Conservation (phyloP, 1,140 invertebrate species). For the Drosophila tsacasi region DNA sequence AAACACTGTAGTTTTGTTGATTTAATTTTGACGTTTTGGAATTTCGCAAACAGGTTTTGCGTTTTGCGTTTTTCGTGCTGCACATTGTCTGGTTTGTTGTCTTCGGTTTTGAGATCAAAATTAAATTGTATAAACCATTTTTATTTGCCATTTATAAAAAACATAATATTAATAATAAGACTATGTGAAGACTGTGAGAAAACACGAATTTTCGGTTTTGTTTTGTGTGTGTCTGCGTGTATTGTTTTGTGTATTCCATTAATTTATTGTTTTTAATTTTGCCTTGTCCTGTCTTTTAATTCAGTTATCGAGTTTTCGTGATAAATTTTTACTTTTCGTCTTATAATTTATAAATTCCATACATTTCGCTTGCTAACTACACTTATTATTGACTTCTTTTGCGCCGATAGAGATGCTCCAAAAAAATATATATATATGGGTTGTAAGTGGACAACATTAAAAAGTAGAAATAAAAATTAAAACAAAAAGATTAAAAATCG, state of each 20-base stretch:
- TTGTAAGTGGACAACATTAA: slow-evolving; percentile 47
- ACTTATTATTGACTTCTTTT: slow-evolving; percentile 68
- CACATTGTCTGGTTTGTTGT: slow-evolving; percentile 52
- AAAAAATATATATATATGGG: slow-evolving; percentile 48
- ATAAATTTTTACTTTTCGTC: slow-evolving; percentile 30
- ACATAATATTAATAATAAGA: slow-evolving; percentile 63
- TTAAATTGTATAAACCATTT: slow-evolving; percentile 71
- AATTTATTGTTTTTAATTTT: slow-evolving; percentile 43
- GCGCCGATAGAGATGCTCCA: slow-evolving; percentile 56
- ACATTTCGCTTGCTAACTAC: slow-evolving; percentile 74
- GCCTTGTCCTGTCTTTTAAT: slow-evolving; percentile 29
- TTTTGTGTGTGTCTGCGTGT: slow-evolving; percentile 24
- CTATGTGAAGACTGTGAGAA: slow-evolving; percentile 69
- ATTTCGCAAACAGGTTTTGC: slow-evolving; percentile 73
- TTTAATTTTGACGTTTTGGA: slow-evolving; percentile 81
- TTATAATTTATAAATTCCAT: slow-evolving; percentile 81
- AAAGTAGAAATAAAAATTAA: slow-evolving; percentile 51
- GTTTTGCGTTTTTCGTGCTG: slow-evolving; percentile 55
- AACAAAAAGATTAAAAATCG: slow-evolving; percentile 58
- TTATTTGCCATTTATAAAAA: slow-evolving; percentile 45
- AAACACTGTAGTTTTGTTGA: slow-evolving; percentile 64
- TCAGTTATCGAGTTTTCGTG: slow-evolving; percentile 30
- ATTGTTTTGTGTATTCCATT: slow-evolving; percentile 57
- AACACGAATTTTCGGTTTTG: slow-evolving; percentile 42
- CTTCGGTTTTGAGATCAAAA: slow-evolving; percentile 79